Evolutionary conservation across 2,888 invertebrate genomes (phyloP).

Genomic region (Mesochorus sp.): DNA sequence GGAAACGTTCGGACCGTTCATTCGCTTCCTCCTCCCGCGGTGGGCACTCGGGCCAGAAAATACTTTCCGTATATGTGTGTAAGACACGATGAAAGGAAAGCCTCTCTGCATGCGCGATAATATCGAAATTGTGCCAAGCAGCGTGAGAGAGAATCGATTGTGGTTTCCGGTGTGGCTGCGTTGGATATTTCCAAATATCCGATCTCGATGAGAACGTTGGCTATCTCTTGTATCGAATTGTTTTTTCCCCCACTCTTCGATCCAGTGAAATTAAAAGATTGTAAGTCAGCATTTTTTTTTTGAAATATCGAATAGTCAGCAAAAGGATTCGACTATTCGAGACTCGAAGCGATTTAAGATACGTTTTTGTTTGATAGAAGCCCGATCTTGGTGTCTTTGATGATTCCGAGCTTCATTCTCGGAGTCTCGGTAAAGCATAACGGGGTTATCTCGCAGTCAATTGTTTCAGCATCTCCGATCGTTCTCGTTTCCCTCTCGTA

Average conservation of each 20-base stretch:
- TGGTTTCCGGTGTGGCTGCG: slow-evolving; percentile 36
- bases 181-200: slow-evolving; percentile 48
- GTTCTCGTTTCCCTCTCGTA: slow-evolving; percentile 29
- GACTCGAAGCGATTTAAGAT: background rate
- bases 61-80: background rate
- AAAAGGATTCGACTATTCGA: background rate
- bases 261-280: too few relatives aligned
- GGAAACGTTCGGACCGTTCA: slow-evolving; percentile 43
- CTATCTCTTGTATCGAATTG: background rate
- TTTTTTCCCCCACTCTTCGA: background rate
- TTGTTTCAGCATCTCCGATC: slow-evolving; percentile 73
- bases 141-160: slow-evolving; percentile 36
- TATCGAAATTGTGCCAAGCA: slow-evolving; percentile 49
- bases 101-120: slow-evolving; percentile 24
- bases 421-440: slow-evolving; percentile 45
- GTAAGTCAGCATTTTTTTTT: too few relatives aligned
- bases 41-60: background rate
- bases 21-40: slow-evolving; percentile 36
- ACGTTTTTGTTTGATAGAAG: background rate
- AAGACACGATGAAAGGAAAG: slow-evolving; percentile 28
- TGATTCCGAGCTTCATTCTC: slow-evolving; percentile 43
- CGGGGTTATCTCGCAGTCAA: slow-evolving; percentile 69
- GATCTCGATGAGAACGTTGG: slow-evolving; percentile 2
- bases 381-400: background rate
- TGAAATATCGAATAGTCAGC: too few relatives aligned